Evolutionary conservation across 2,888 invertebrate species (phyloP), one percentile per base, ranked within the genome.

Genomic region (Aphidoletes aphidimyza): DNA sequence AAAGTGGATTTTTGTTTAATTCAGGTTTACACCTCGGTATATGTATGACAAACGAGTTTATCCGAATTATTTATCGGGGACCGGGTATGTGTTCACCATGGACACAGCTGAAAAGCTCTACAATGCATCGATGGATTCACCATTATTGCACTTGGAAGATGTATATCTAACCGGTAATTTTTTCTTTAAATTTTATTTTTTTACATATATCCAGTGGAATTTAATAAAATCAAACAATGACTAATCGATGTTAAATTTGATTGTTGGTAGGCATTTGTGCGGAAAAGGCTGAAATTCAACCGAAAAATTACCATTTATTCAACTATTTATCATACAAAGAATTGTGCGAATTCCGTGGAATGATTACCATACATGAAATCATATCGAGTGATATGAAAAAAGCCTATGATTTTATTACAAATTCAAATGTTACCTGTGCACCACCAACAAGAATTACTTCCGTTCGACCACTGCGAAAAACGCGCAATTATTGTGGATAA

Each of bases 11-110:
- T 26, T 85, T 45, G 85, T 9, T 47, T 19, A 36, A 86, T 86
- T 88, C n/a, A 94, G 94, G 94, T 96, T 94, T 90, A 93, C 94
- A 86, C 96, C 96, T 0, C 92, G 92, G 45, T 95, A 95, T 88
- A 94, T 96, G 94, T 96, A 93, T 88, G 90, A 92, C 0, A 93
- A 92, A 0, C 91, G 92, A 78, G 91, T 92, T 83, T 96, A 95
- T 91, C 96, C 96, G 2, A 93, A 93, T 87, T 96, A 96, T 89
- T 89, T 96, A 84, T 95, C 96, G 0, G 96, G 96, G 17, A 95
- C 95, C 0, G 95, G 94, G 1, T 96, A 96, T 90, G 91, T 94
- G 3, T 92, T 96, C 91, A 94, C 95, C 0, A 89, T 92, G 0
- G 93, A 93, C 86, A 92, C 94, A 0, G 94, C 94, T 0, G 89